Percentiles rank a stretch among this genome's conserved stretches.
Evolutionary conservation across 1,140 invertebrate genomes (phyloP).

Genomic region (Mercenaria mercenaria): DNA sequence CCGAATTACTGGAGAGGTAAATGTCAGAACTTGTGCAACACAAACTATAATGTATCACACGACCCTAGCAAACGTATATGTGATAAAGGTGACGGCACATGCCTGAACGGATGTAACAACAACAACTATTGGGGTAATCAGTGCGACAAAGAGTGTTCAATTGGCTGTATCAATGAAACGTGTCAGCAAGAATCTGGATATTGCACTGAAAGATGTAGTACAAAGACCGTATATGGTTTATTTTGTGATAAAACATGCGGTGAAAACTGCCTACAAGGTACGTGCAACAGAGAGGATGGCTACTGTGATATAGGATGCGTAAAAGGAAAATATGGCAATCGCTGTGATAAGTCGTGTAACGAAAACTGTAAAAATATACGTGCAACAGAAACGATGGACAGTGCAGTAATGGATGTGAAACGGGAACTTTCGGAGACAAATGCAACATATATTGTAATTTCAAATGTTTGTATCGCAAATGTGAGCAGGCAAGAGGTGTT

Average conservation of each 20-base stretch:
- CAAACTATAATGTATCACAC: background rate
- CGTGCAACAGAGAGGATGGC: background rate
- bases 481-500: background rate
- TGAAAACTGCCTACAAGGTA: background rate
- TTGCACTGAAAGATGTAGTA: background rate
- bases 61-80: background rate
- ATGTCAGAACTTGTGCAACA: background rate
- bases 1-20: background rate
- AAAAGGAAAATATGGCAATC: background rate
- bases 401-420: background rate
- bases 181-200: background rate
- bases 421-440: background rate
- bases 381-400: background rate
- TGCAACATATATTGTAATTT: background rate
- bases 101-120: background rate
- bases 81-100: background rate
- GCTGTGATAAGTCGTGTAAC: background rate
- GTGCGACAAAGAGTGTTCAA: background rate
- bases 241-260: background rate
- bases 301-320: background rate
- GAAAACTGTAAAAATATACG: background rate
- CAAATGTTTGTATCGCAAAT: background rate
- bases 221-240: background rate
- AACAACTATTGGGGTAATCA: background rate
- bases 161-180: background rate